Base-by-base conservation (phyloP, 2,888 invertebrate genomes). In the Buathra laborator region DNA sequence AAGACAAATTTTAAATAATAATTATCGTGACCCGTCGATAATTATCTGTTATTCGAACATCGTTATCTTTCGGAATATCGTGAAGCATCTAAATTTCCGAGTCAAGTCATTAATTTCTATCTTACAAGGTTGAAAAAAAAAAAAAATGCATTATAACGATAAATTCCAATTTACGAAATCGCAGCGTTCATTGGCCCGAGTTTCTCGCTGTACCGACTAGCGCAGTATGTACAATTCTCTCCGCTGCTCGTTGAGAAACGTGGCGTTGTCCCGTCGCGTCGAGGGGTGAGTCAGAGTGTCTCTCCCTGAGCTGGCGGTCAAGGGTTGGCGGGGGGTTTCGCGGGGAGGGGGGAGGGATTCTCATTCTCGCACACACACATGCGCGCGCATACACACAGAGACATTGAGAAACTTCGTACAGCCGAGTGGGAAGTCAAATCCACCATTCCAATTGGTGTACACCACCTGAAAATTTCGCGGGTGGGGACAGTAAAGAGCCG, bases 361-460 rank as follows among this genome's bases (percentile, higher is more conserved):
- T 59, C 59, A 32, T 32, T 29, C 59, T 64, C 53, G 37, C 51
- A 29, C 29, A 66, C 64, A 46, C 81, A 68, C 64, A 62, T 16
- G 24, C 46, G 32, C 48, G 46, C 62, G 48, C 53, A 10, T 48
- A 16, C 51, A 56, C 56, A 56, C 71, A 16, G 7, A 48, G 37
- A 1, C 43, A 7, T 43, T 24, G 19, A 48, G 29, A 12, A 16
- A 24, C 37, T 56, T 14, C 37, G 71, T 53, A 6, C 10, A 32
- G 24, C 10, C 48, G 9, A 56, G 79, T 10, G 74, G 37, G 16
- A 19, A 59, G 29, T 19, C 6, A 62, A 76, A 80, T 70, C 80
- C 83, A 56, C 19, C 56, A 64, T 16, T 43, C 75, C 78, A 79
- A 83, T 83, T 83, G 79, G 81, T 46, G 72, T 80, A 66, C 19